Conservation (phyloP, 1,140 invertebrate species). For the Drosophila ogumai region DNA sequence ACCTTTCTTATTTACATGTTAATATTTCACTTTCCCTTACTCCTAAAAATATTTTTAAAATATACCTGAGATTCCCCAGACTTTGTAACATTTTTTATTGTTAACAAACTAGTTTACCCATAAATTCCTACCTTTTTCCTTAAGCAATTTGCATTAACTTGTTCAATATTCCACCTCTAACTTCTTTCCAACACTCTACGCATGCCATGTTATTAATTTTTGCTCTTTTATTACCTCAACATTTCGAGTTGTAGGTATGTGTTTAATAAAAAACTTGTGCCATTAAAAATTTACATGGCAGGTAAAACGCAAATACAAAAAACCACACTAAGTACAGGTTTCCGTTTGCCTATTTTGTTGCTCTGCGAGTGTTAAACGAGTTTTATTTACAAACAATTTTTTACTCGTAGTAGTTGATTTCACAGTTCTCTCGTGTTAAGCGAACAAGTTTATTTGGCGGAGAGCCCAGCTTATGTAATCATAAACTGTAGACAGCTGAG, state of each 20-base stretch:
- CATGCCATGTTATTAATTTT: slow-evolving; percentile 18
- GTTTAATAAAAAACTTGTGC: slow-evolving; percentile 75
- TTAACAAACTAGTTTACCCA: background rate
- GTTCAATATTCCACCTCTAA: slow-evolving; percentile 18
- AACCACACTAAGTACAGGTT: slow-evolving; percentile 44
- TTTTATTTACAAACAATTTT: slow-evolving; percentile 80
- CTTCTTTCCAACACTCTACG: slow-evolving; percentile 22
- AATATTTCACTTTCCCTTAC: background rate
- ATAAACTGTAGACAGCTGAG: slow-evolving; percentile 28
- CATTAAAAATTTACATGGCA: slow-evolving; percentile 78
- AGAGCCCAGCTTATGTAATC: slow-evolving; percentile 60
- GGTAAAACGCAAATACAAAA: slow-evolving; percentile 6
- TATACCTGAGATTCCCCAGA: background rate
- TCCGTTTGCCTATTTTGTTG: slow-evolving; percentile 31
- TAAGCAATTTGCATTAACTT: slow-evolving; percentile 30
- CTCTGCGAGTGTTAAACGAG: slow-evolving; percentile 60
- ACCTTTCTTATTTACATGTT: background rate
- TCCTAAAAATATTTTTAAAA: background rate
- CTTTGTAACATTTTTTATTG: background rate
- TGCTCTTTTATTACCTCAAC: slow-evolving; percentile 25
- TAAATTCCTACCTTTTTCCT: slow-evolving; percentile 10
- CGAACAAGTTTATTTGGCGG: slow-evolving; percentile 71
- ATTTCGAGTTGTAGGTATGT: slow-evolving; percentile 27
- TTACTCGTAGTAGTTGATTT: slow-evolving; percentile 58
- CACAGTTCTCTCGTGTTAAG: slow-evolving; percentile 78